These are phyloP conservation scores for Hyles euphorbiae DNA, from an alignment of 1,140 invertebrate species.

Conservation along the genomic window DNA sequence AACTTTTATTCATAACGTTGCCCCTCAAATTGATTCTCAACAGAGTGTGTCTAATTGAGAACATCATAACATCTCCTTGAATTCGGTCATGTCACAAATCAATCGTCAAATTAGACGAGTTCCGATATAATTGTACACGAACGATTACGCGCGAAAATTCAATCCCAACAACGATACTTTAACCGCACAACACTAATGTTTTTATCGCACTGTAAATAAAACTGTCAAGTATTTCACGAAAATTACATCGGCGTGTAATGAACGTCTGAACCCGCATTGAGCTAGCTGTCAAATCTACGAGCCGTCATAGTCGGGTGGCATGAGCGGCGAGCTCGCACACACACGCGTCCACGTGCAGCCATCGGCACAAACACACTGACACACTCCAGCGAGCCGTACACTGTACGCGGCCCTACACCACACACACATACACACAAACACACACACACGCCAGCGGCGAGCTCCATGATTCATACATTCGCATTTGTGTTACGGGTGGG, in stretches of 20 bases:
- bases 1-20: conserved; percentile 64
- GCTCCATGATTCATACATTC: conserved; percentile 59
- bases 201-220: conserved; percentile 51
- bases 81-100: conserved; percentile 57
- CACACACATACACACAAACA: conserved; percentile 16
- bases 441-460: conserved; percentile 36
- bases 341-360: conserved; percentile 41
- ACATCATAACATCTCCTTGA: conserved; percentile 57
- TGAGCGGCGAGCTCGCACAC: conserved; percentile 62
- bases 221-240: conserved; percentile 61
- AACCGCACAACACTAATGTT: conserved; percentile 36
- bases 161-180: conserved; percentile 6
- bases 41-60: conserved; percentile 62
- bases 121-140: conserved; percentile 33
- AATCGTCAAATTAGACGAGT: conserved; percentile 44
- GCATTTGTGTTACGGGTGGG: conserved; percentile 67
- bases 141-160: conserved; percentile 58
- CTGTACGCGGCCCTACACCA: conserved; percentile 51
- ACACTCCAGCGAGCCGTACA: conserved; percentile 40
- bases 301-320: conserved; percentile 73
- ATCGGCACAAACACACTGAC: conserved; percentile 68
- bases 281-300: conserved; percentile 76
- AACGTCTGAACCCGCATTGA: conserved; percentile 75
- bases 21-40: conserved; percentile 56
- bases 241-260: conserved; percentile 68